These are phyloP conservation scores for Columbina picui DNA, from an alignment of 2,113 vertebrate genomes.

Conservation along the genomic window DNA sequence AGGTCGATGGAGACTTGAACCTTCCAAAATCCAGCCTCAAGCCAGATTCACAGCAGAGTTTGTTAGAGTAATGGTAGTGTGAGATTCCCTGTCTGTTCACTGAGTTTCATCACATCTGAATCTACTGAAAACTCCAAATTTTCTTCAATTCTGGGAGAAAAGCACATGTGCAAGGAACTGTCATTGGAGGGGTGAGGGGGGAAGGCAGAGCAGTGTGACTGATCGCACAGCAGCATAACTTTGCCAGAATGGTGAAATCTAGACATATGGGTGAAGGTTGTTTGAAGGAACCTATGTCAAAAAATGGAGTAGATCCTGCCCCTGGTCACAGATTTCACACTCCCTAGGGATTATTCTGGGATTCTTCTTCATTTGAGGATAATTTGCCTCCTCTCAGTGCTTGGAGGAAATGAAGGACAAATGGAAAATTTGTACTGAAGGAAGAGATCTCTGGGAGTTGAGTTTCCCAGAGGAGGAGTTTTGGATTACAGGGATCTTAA, in stretches of 20 bases:
- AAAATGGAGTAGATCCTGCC: background rate
- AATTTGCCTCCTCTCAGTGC: background rate
- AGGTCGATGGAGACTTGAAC: background rate
- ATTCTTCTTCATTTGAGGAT: background rate
- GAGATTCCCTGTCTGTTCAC: background rate
- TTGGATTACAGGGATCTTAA: background rate
- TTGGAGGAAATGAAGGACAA: background rate
- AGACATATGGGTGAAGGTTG: background rate
- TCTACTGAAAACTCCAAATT: background rate
- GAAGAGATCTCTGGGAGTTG: background rate
- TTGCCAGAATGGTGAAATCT: background rate
- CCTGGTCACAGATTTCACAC: background rate
- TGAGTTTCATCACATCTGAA: background rate
- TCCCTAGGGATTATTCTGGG: background rate
- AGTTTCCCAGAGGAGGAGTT: background rate
- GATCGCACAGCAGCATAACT: background rate
- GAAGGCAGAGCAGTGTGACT: background rate
- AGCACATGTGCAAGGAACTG: background rate
- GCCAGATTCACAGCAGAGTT: background rate
- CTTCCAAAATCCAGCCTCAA: background rate
- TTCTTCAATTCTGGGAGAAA: background rate
- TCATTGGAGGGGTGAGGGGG: too few species aligned
- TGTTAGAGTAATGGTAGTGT: background rate
- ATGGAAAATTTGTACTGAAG: background rate
- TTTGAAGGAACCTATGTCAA: background rate